Evolutionary conservation across 1,140 invertebrate genomes (phyloP), one percentile per base, ranked within the genome.

Genomic region (Agrypnia vestita): DNA sequence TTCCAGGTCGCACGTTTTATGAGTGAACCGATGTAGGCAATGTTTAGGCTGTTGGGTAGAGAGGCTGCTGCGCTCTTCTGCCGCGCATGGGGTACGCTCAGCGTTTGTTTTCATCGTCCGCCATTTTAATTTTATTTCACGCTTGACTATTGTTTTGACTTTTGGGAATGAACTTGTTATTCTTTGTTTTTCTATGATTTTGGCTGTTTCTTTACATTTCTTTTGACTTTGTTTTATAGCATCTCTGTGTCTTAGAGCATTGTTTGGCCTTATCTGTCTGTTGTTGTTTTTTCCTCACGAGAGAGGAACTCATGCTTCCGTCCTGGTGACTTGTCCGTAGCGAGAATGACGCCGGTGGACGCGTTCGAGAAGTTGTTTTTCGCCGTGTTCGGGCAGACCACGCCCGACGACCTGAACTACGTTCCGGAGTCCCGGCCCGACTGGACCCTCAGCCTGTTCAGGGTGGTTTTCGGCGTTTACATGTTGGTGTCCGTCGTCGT

Each of bases 401-500:
- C 86, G 80, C 90, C 90, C 83, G 85, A 86, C 84, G 90, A 88
- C 83, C 86, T 88, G 53, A 94, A 94, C 90, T 93, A 93, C 87
- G 91, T 94, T 86, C 90, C 90, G 83, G 89, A 87, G 84, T 85
- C 89, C 94, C 94, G 95, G 86, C 94, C 94, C 4, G 85, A 85
- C 11, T 96, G 94, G 94, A 95, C 94, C 69, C 93, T 92, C 84
- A 93, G 93, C 84, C 91, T 96, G 79, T 96, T 95, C 91, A 96
- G 96, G 91, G 91, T 94, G 84, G 92, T 94, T 77, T 95, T 95
- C 89, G 95, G 94, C 75, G 94, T 98, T 85, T 99, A 99, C 91
- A 97, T 99, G 96, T 92, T 99, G 93, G 97, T 99, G 76, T 98
- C 97, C 71, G 95, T 99, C 80, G 96, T 99, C 85, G 98, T 99